A percentile compares a stretch with the other conserved stretches of the same genome.
Evolutionary conservation across 2,113 vertebrate genomes (phyloP).

Genomic region (Myocastor coypus): DNA sequence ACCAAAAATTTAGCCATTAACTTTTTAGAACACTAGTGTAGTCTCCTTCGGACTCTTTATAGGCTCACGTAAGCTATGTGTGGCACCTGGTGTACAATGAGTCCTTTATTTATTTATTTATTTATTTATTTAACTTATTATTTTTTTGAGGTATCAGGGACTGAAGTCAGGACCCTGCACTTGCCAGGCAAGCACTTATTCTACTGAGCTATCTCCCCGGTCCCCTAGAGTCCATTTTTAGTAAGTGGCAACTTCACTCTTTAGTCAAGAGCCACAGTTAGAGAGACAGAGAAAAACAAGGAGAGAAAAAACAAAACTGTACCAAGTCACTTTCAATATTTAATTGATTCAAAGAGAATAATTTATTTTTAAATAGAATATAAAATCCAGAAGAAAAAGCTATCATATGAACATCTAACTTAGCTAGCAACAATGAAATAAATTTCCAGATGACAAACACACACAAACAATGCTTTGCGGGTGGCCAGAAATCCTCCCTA

Average conservation of each 20-base stretch:
- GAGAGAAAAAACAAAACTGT: background rate
- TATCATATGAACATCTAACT: background rate
- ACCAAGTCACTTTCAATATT: background rate
- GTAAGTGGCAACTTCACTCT: background rate
- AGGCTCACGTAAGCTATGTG: background rate
- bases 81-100: background rate
- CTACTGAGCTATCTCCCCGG: too few relatives aligned
- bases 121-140: too few relatives aligned
- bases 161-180: too few relatives aligned
- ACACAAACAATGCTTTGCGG: background rate
- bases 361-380: conserved; percentile 2
- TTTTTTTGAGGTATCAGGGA: too few relatives aligned
- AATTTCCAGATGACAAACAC: background rate
- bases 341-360: background rate
- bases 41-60: background rate
- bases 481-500: background rate
- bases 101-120: too few relatives aligned
- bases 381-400: background rate
- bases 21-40: background rate
- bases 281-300: background rate
- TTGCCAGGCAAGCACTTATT: too few relatives aligned
- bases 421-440: background rate
- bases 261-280: background rate
- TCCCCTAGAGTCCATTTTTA: background rate
- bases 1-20: background rate